These are phyloP conservation scores for Lerista edwardsae DNA, from an alignment of 2,797 vertebrate genomes.

Conservation along the genomic window DNA sequence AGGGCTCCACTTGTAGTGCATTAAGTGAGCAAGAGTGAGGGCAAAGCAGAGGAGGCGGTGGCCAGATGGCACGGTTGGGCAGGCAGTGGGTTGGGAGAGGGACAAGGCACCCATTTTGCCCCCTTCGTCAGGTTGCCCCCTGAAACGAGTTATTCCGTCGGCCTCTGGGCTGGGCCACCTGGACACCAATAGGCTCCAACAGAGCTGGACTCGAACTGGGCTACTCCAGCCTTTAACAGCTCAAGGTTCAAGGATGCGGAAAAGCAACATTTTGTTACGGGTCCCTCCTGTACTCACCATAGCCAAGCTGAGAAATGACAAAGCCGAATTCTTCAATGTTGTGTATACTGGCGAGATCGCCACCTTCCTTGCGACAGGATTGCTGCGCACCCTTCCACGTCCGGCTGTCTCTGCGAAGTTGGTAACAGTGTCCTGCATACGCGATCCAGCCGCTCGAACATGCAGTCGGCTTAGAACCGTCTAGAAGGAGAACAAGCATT, in stretches of 20 bases:
- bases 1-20: too few relatives aligned
- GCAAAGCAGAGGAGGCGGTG: too few relatives aligned
- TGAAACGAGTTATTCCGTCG: too few relatives aligned
- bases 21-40: too few relatives aligned
- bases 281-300: slow-evolving; percentile 79
- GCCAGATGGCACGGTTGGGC: too few relatives aligned
- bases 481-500: slow-evolving; percentile 63
- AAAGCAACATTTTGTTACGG: neutral
- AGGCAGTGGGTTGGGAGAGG: too few relatives aligned
- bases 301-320: slow-evolving; percentile 88
- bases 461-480: slow-evolving; percentile 74
- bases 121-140: too few relatives aligned
- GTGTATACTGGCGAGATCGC: slow-evolving; percentile 88
- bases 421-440: slow-evolving; percentile 89
- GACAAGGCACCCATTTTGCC: too few relatives aligned
- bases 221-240: neutral
- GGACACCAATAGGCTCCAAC: neutral
- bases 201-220: too few relatives aligned
- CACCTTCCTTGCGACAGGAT: slow-evolving; percentile 88
- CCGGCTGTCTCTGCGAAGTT: slow-evolving; percentile 81
- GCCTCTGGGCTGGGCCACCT: neutral
- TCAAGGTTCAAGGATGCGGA: too few relatives aligned
- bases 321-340: slow-evolving; percentile 93
- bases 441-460: slow-evolving; percentile 87
- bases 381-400: slow-evolving; percentile 86